Base-by-base conservation (phyloP, 2,888 invertebrate genomes). In the Deilephila porcellus region DNA sequence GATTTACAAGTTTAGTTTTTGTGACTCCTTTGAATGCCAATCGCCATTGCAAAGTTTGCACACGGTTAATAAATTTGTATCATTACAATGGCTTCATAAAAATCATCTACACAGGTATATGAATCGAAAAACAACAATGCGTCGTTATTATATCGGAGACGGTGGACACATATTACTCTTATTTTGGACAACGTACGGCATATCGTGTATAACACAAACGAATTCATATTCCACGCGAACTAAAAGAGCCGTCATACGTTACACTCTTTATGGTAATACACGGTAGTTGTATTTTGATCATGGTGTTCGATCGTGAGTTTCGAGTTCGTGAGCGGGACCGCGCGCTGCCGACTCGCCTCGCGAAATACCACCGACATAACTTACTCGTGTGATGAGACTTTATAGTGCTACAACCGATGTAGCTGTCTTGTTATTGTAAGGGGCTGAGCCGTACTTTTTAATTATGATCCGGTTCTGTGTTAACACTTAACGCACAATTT, bases 171-270 rank as follows among this genome's bases (percentile, higher is more conserved):
- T 87, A 84, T 88, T 88, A 85, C 87, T 85, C 79, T 83, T 85
- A 81, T 86, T 85, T 85, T 84, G 82, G 85, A 85, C 88, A 90
- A 89, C 88, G 85, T 89, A 91, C 90, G 89, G 91, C 86, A 86
- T 86, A 86, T 90, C 91, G 87, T 91, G 91, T 90, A 83, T 83
- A 85, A 86, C 87, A 89, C 86, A 84, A 88, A 83, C 86, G 89
- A 86, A 91, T 93, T 90, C 90, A 90, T 93, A 93, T 92, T 90
- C 92, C 89, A 89, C 88, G 89, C 87, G 85, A 86, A 88, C 86
- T 89, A 89, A 93, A 90, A 91, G 90, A 92, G 90, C 90, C 88
- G 87, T 93, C 91, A 91, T 92, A 90, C 90, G 86, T 89, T 90
- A 90, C 83, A 83, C 75, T 87, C 88, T 88, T 89, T 92, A 93